Percentiles rank a stretch among this genome's conserved stretches.
phyloP scores from a whole-genome alignment of 2,888 invertebrate genomes.

The Heliconius aoede region DNA sequence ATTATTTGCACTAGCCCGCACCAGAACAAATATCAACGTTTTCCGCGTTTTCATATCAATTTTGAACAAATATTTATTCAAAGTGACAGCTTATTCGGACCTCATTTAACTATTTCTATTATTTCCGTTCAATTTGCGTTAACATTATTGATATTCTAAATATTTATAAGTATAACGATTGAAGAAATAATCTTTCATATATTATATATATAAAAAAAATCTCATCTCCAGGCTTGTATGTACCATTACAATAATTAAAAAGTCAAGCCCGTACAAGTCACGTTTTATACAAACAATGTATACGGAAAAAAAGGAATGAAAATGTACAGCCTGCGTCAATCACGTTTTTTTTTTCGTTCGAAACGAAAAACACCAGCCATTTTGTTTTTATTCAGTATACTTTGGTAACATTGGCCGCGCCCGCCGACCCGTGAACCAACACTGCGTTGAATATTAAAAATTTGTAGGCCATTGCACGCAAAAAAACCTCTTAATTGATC shows the following conservation, averaged over 20 bases:
- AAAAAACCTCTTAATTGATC: constrained; percentile 44
- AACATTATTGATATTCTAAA: neutral
- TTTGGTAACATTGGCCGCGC: constrained; percentile 60
- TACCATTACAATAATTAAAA: constrained; percentile 25
- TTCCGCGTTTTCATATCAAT: constrained; percentile 38
- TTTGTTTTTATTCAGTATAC: constrained; percentile 55
- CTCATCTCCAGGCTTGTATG: neutral
- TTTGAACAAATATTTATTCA: constrained; percentile 34
- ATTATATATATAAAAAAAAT: neutral
- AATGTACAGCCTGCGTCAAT: constrained; percentile 55
- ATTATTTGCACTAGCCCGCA: constrained; percentile 60
- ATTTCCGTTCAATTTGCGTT: neutral
- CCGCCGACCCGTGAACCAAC: constrained; percentile 62
- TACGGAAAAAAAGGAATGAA: constrained; percentile 36
- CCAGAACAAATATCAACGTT: constrained; percentile 35
- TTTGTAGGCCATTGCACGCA: constrained; percentile 53
- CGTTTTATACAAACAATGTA: constrained; percentile 31
- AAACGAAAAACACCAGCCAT: constrained; percentile 56
- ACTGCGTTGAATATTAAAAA: constrained; percentile 69
- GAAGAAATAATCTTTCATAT: neutral
- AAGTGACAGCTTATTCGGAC: constrained; percentile 17
- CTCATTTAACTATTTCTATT: constrained; percentile 24
- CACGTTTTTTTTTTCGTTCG: constrained; percentile 58
- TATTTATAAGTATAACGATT: neutral
- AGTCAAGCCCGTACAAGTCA: constrained; percentile 24